Evolutionary conservation across 1,140 invertebrate genomes (phyloP), one percentile per base, ranked within the genome.

Genomic region (Phenacoccus solenopsis): DNA sequence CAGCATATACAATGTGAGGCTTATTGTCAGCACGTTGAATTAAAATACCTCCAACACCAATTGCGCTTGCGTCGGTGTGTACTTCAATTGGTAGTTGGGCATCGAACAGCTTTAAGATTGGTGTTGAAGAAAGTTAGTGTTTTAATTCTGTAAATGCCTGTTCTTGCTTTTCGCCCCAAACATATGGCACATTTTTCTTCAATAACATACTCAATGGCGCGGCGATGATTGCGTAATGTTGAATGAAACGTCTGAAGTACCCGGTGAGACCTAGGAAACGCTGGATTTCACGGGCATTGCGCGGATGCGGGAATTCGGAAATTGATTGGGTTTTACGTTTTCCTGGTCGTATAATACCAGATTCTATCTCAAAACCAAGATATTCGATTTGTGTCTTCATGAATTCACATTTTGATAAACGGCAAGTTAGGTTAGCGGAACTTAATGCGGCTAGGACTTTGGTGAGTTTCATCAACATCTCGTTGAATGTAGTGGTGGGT

Each of bases 21-120:
- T 32, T 57, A 24, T 0, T 22, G 4, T 9, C 9, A 1, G 1
- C 25, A 12, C 3, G 10, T 24, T 67, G 32, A 13, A 68, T 16
- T n/a, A 70, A 16, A 10, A 70, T 61, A 1, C 70, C 70, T n/a
- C 28, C 16, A 4, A 70, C 21, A n/a, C 21, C 30, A 16, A 1
- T 5, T n/a, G 12, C 7, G 1, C 68, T 61, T 0, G 49, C 28
- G 25, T 72, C 69, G 7, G 57, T 70, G 28, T 70, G 71, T 9
- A 72, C 1, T 24, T 72, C 25, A 2, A 69, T 72, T 0, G 24
- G 16, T 0, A 61, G 61, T n/a, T 20, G 20, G 3, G 64, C 28
- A 22, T 57, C 67, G 20, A 35, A 70, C 9, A 70, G 1, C 1
- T 28, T 1, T 12, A 70, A 24, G 3, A 67, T 25, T n/a, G 70